These are phyloP conservation scores for Neomorphus geoffroyi DNA, from an alignment of 2,797 vertebrate genomes.

Conservation along the genomic window DNA sequence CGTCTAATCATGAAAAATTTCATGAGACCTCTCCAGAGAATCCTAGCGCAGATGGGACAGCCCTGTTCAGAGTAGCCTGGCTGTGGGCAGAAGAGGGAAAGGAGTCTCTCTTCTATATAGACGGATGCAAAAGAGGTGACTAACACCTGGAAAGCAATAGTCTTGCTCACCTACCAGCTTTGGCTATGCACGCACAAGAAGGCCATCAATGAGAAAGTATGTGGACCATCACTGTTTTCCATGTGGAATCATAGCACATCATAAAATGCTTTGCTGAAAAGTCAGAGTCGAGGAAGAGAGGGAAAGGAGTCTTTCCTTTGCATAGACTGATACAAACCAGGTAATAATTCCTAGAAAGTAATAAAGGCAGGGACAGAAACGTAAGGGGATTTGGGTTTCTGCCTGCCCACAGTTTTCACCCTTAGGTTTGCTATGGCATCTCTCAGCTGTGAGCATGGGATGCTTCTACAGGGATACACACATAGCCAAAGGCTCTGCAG, in stretches of 20 bases:
- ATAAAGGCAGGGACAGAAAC: not conserved
- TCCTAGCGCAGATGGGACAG: rapidly evolving
- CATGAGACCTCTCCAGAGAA: no score
- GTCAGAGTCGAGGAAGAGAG: not conserved
- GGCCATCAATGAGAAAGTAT: not conserved
- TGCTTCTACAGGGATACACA: rapidly evolving
- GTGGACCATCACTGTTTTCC: not conserved
- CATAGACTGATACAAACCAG: rapidly evolving
- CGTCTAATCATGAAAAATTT: rapidly evolving
- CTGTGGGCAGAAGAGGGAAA: not conserved
- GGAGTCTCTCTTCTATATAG: not conserved
- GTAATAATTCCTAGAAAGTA: not conserved
- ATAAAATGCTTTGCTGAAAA: not conserved
- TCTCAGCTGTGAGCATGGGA: not conserved
- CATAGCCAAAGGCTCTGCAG: rapidly evolving
- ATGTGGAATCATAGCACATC: not conserved
- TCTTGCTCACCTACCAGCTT: not conserved
- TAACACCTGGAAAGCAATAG: not conserved
- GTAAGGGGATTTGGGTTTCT: not conserved
- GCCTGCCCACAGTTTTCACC: not conserved
- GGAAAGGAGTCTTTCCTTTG: not conserved
- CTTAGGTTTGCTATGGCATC: not conserved
- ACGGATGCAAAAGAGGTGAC: rapidly evolving
- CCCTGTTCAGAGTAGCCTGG: not conserved
- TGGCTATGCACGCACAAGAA: not conserved